Conservation (phyloP, 1,140 invertebrate species). For the Latrodectus geometricus region DNA sequence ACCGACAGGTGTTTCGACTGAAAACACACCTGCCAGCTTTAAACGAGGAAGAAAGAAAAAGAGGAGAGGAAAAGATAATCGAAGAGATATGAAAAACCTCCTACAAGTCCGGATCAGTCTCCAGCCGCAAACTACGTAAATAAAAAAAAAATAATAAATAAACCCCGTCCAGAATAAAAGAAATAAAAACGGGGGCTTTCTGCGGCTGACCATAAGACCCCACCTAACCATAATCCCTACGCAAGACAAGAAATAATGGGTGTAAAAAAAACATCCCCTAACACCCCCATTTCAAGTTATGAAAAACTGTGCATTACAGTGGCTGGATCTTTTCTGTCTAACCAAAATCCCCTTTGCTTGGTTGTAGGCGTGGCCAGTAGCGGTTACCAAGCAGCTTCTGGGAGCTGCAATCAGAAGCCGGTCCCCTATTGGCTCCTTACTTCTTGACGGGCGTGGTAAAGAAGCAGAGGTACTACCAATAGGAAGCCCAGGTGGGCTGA, state of each 20-base stretch:
- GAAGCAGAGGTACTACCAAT: conserved; percentile 43
- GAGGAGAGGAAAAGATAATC: conserved; percentile 10
- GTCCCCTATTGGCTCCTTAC: conserved; percentile 51
- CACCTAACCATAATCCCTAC: conserved; percentile 13
- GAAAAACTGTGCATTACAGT: background rate
- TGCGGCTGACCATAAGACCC: conserved; percentile 46
- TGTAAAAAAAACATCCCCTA: conserved; percentile 8
- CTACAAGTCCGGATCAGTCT: conserved; percentile 5
- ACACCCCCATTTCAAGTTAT: background rate
- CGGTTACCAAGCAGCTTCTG: conserved; percentile 55
- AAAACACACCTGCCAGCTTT: conserved; percentile 32
- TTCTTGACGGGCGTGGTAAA: conserved; percentile 41
- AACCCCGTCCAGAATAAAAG: background rate
- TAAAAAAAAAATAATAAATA: background rate
- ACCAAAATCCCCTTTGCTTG: background rate
- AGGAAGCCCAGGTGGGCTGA: conserved; percentile 55
- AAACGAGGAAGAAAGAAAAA: conserved; percentile 7
- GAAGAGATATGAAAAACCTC: background rate
- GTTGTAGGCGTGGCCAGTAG: conserved; percentile 51
- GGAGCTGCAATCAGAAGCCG: conserved; percentile 43
- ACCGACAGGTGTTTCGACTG: conserved; percentile 47
- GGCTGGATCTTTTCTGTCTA: conserved; percentile 37
- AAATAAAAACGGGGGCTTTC: conserved; percentile 21
- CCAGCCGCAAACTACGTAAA: conserved; percentile 12
- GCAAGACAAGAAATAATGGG: background rate